phyloP scores from a whole-genome alignment of 2,113 vertebrate species.

The Herpailurus yagouaroundi region DNA sequence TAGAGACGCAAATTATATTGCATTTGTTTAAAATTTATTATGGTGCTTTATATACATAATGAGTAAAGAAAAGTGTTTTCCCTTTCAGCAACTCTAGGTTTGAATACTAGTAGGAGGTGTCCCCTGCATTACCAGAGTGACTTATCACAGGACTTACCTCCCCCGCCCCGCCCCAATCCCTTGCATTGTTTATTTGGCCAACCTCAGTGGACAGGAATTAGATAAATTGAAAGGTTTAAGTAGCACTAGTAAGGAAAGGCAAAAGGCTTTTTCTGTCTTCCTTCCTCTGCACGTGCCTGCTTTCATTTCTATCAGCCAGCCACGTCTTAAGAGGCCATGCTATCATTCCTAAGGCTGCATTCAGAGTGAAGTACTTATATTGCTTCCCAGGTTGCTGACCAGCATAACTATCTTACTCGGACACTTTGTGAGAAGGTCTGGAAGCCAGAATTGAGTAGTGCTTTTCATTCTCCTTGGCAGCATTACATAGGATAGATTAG shows the following conservation, averaged over 20 bases:
- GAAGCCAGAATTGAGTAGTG: neutral
- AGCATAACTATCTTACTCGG: neutral
- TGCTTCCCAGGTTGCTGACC: neutral
- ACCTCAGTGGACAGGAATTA: neutral
- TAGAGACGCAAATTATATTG: neutral
- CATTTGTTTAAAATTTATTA: constrained; percentile 25
- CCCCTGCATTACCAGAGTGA: neutral
- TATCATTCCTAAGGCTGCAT: neutral
- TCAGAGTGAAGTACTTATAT: neutral
- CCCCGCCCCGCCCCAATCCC: too few species aligned
- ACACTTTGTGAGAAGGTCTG: neutral
- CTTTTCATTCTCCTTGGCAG: neutral
- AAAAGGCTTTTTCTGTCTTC: neutral
- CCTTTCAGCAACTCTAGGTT: neutral
- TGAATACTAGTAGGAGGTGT: neutral
- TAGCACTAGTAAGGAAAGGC: neutral
- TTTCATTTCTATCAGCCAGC: neutral
- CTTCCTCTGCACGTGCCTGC: neutral
- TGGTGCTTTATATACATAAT: neutral
- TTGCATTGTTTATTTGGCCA: neutral
- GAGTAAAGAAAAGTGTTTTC: neutral
- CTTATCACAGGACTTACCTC: neutral
- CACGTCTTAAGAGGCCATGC: neutral
- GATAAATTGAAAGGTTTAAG: neutral
- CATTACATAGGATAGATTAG: neutral